Evolutionary conservation across 1,140 invertebrate species (phyloP).

Genomic region (Drosophila repleta): DNA sequence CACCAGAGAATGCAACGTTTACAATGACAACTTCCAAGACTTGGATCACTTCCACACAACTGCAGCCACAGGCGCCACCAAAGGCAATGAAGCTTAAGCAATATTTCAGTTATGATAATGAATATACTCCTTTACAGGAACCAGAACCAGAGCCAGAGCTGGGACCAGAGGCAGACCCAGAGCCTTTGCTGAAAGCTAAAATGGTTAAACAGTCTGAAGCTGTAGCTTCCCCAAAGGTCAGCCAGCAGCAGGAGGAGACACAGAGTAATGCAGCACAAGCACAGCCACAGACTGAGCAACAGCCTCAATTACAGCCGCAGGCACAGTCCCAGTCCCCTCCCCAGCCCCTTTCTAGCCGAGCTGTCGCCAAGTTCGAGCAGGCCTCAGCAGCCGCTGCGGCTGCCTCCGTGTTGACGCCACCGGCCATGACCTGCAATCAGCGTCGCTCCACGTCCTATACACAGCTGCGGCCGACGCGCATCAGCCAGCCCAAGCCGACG

Average conservation of each 20-base stretch:
- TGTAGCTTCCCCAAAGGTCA: neutral
- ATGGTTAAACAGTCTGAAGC: neutral
- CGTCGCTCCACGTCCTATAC: slow-evolving; percentile 71
- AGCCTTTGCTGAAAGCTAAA: neutral
- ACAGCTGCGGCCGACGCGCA: slow-evolving; percentile 66
- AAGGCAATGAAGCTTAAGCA: neutral
- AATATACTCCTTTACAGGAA: neutral
- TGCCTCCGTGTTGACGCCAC: slow-evolving; percentile 24
- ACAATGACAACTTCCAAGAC: slow-evolving; percentile 31
- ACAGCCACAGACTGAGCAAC: neutral
- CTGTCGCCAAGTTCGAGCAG: slow-evolving; percentile 7
- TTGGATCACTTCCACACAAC: slow-evolving; percentile 22
- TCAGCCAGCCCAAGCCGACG: slow-evolving; percentile 74
- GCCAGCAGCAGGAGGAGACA: neutral
- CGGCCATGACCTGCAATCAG: slow-evolving; percentile 63
- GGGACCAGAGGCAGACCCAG: neutral
- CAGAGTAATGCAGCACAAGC: too few relatives aligned
- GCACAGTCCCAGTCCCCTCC: neutral
- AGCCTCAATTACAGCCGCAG: neutral
- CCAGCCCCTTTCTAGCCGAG: neutral
- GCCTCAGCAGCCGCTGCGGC: too few relatives aligned
- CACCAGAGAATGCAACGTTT: slow-evolving; percentile 19
- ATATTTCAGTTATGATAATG: neutral
- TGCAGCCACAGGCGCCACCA: neutral
- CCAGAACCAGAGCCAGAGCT: neutral